Percentiles rank a stretch among this genome's conserved stretches.
These are phyloP conservation scores for Oreochromis mossambicus DNA, from an alignment of 2,797 vertebrate species.

Conservation along the genomic window DNA sequence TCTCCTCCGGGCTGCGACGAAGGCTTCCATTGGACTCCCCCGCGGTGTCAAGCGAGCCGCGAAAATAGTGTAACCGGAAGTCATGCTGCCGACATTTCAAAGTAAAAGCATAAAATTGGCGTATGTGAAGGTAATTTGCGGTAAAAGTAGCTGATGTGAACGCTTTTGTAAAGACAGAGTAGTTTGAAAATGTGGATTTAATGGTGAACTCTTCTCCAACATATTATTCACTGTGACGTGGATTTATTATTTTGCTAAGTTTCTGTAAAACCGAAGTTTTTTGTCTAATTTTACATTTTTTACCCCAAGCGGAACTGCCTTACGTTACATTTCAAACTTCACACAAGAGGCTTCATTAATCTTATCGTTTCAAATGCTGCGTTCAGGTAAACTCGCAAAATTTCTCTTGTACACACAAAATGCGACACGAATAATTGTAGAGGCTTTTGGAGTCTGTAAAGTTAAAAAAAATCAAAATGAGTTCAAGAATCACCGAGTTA, in stretches of 20 bases:
- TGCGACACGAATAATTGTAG: background rate
- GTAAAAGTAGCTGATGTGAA: accelerated
- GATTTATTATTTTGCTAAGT: background rate
- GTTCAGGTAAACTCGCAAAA: conserved; percentile 21
- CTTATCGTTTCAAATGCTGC: background rate
- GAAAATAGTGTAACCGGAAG: background rate
- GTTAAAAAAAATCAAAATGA: background rate
- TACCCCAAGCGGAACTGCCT: background rate
- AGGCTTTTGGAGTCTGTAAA: background rate
- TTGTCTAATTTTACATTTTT: background rate
- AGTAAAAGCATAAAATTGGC: background rate
- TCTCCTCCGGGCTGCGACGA: conserved; percentile 66
- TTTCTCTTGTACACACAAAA: accelerated
- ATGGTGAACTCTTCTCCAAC: background rate
- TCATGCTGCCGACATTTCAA: accelerated
- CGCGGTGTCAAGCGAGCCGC: conserved; percentile 41
- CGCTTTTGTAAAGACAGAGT: background rate
- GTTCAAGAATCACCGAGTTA: background rate
- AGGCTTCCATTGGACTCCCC: conserved; percentile 74
- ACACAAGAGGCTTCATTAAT: background rate
- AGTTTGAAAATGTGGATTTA: background rate
- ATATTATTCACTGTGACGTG: background rate
- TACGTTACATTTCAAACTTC: background rate
- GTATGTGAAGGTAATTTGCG: accelerated
- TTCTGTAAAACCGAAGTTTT: background rate